Evolutionary conservation across 1,140 invertebrate genomes (phyloP).

Genomic region (Chymomyza costata): DNA sequence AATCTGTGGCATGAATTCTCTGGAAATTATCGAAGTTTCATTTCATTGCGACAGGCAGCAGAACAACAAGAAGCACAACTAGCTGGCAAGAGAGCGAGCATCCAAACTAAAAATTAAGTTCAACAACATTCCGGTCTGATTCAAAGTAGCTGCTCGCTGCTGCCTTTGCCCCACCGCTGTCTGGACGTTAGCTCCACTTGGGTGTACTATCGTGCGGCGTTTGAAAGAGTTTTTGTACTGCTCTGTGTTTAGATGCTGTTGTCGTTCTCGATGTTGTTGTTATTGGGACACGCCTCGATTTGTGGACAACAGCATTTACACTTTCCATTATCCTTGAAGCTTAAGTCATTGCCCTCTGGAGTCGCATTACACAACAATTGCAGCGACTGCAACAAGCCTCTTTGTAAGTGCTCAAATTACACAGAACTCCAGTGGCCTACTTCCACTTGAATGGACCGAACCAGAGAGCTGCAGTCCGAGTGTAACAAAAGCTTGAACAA

Average conservation of each 20-base stretch:
- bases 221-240: slow-evolving; percentile 27
- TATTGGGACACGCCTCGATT: too few species aligned
- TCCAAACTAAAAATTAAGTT: slow-evolving; percentile 51
- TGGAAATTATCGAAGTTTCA: slow-evolving; percentile 70
- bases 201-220: slow-evolving; percentile 8
- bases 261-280: neutral
- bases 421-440: slow-evolving; percentile 67
- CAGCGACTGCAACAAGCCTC: slow-evolving; percentile 9
- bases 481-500: slow-evolving; percentile 31
- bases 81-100: too few species aligned
- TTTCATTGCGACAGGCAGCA: slow-evolving; percentile 46
- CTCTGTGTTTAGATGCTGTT: slow-evolving; percentile 3
- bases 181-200: slow-evolving; percentile 12
- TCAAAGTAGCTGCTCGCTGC: neutral
- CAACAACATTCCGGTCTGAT: slow-evolving; percentile 63
- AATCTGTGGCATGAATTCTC: slow-evolving; percentile 70
- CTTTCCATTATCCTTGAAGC: slow-evolving; percentile 59
- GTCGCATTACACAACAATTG: slow-evolving; percentile 69
- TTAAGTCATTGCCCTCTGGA: slow-evolving; percentile 55
- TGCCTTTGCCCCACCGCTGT: slow-evolving; percentile 26
- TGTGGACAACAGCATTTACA: slow-evolving; percentile 11
- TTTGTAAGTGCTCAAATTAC: slow-evolving; percentile 42
- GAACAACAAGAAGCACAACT: slow-evolving; percentile 1
- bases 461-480: slow-evolving; percentile 18
- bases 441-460: slow-evolving; percentile 59